phyloP scores from a whole-genome alignment of 1,140 invertebrate species.

The Calosoma granatense region DNA sequence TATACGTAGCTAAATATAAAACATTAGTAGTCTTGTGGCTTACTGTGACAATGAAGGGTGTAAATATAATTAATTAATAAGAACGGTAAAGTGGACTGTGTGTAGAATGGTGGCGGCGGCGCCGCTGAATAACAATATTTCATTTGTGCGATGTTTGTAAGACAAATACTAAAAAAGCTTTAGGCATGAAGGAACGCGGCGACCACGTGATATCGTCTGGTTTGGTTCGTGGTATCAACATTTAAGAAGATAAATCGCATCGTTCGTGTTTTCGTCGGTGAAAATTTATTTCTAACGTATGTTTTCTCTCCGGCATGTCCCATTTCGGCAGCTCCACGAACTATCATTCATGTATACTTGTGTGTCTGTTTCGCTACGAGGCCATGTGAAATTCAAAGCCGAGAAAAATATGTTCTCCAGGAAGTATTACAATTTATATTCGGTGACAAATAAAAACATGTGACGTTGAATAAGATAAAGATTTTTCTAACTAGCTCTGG shows the following conservation, averaged over 20 bases:
- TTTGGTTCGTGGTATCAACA: neutral
- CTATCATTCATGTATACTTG: slow-evolving; percentile 1
- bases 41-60: too few relatives aligned
- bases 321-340: neutral
- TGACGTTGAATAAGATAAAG: slow-evolving; percentile 5
- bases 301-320: neutral
- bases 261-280: neutral
- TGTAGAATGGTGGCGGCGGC: too few relatives aligned
- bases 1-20: too few relatives aligned
- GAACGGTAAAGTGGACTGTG: too few relatives aligned
- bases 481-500: neutral
- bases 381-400: slow-evolving; percentile 1
- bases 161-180: too few relatives aligned
- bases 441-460: neutral
- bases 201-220: neutral
- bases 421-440: slow-evolving; percentile 8
- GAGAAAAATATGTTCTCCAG: neutral
- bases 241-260: slow-evolving; percentile 1
- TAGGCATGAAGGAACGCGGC: too few relatives aligned
- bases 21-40: too few relatives aligned
- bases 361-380: neutral
- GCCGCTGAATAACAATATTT: too few relatives aligned
- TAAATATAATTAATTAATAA: too few relatives aligned
- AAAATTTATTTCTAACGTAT: neutral
- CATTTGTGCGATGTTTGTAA: too few relatives aligned